These are phyloP conservation scores for Pogonomyrmex barbatus DNA, from an alignment of 1,140 invertebrate genomes.

Conservation along the genomic window DNA sequence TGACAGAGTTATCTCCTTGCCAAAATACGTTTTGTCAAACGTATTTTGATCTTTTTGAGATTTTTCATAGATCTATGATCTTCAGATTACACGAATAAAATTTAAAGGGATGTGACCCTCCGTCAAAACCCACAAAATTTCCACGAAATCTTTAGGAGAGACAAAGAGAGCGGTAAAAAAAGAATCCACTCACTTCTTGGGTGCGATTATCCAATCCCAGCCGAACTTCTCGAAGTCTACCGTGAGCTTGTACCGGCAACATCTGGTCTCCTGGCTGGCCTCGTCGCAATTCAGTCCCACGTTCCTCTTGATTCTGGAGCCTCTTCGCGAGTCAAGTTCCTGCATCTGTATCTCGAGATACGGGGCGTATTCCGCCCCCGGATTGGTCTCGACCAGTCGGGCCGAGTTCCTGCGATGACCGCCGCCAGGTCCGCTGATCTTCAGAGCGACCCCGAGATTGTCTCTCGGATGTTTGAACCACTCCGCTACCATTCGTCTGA, in stretches of 20 bases:
- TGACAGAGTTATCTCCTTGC: background rate
- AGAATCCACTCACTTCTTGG: constrained; percentile 88
- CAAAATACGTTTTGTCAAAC: background rate
- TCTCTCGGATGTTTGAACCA: constrained; percentile 91
- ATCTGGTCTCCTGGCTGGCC: constrained; percentile 91
- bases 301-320: constrained; percentile 90
- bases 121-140: background rate
- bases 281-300: constrained; percentile 93
- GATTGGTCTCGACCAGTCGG: constrained; percentile 83
- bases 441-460: constrained; percentile 91
- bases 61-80: background rate
- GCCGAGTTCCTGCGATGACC: constrained; percentile 76
- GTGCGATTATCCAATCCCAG: constrained; percentile 99
- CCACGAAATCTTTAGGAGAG: background rate
- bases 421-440: constrained; percentile 84
- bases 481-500: constrained; percentile 91
- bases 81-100: background rate
- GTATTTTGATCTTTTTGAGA: background rate
- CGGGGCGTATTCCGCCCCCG: constrained; percentile 82
- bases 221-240: constrained; percentile 98
- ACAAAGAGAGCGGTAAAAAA: background rate
- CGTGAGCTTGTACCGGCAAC: constrained; percentile 96
- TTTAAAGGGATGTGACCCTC: background rate
- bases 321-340: constrained; percentile 90
- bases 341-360: constrained; percentile 93